Evolutionary conservation across 2,888 invertebrate species (phyloP), one percentile per base, ranked within the genome.

Genomic region (Lasioglossum calceatum): DNA sequence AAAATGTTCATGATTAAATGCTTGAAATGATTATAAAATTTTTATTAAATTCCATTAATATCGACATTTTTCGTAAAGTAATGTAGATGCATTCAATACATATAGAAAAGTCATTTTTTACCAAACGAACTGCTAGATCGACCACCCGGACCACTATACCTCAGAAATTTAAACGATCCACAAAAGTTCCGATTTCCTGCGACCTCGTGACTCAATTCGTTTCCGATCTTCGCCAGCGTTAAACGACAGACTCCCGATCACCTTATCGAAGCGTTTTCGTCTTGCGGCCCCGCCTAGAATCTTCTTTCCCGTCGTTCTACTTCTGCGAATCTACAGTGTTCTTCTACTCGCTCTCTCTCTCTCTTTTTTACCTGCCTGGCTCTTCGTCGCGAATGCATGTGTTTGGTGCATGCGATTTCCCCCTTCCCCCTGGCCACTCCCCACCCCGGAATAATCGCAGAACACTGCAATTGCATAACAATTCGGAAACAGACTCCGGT

Each of bases 381-480:
- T 58, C 58, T 58, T 12, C 61, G 61, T 27, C 61, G 61, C 27
- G 27, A 27, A 12, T 58, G 58, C 58, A n/a, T 58, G n/a, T 58
- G 58, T 58, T 58, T 58, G 58, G 12, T 27, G 4, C 27, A 16
- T 14, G 27, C 14, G 61, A 61, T 12, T 27, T 61, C 27, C 14
- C 61, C 61, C 4, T 27, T 12, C 27, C 61, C 27, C 61, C 61
- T n/a, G 14, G 12, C 16, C 19, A 7, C 23, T 54, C 27, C 12
- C 12, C n/a, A 12, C n/a, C 12, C 61, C 61, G 16, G 12, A 27
- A n/a, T 32, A 64, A 27, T 64, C 61, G 27, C 61, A 14, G 16
- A 85, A 84, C 76, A 81, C 75, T 80, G 79, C 84, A 77, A 74
- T 82, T 80, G 19, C 32, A 36, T 67, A 67, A 61, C 27, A 61